phyloP scores from a whole-genome alignment of 1,140 invertebrate genomes.

The Brachionus angularis region DNA sequence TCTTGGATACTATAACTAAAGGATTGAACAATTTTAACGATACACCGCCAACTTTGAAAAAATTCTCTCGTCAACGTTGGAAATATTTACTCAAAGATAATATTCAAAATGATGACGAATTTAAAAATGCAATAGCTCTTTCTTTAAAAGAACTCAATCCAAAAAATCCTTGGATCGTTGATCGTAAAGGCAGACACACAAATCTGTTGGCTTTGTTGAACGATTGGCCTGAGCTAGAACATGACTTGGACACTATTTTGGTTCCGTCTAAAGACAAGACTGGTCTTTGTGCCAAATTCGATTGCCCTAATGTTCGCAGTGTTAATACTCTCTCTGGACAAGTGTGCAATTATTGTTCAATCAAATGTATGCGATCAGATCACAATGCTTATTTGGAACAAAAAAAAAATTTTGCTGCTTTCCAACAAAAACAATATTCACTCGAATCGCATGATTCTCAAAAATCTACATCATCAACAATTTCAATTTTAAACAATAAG shows the following conservation, averaged over 20 bases:
- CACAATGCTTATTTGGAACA: conserved; percentile 29
- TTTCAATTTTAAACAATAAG: neutral
- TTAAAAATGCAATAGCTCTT: conserved; percentile 59
- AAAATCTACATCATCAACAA: too few relatives aligned
- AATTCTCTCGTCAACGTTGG: conserved; percentile 47
- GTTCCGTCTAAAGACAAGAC: conserved; percentile 47
- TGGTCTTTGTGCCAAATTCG: conserved; percentile 49
- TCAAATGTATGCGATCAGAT: conserved; percentile 22
- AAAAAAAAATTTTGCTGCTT: conserved; percentile 8
- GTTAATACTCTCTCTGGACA: conserved; percentile 17
- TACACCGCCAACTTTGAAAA: conserved; percentile 62
- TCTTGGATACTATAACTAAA: conserved; percentile 65
- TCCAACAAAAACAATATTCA: too few relatives aligned
- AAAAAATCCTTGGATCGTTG: conserved; percentile 63
- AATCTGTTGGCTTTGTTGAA: conserved; percentile 62
- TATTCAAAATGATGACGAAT: conserved; percentile 45
- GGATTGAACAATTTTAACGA: conserved; percentile 65
- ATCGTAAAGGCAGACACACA: conserved; percentile 61
- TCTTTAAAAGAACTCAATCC: conserved; percentile 61
- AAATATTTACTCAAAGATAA: conserved; percentile 43
- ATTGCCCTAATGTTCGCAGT: neutral
- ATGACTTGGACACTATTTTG: conserved; percentile 60
- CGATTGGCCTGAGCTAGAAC: conserved; percentile 65
- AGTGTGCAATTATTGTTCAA: conserved; percentile 41
- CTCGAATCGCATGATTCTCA: too few relatives aligned